Evolutionary conservation across 2,113 vertebrate species (phyloP).

Genomic region (Hippocampus barbouri): DNA sequence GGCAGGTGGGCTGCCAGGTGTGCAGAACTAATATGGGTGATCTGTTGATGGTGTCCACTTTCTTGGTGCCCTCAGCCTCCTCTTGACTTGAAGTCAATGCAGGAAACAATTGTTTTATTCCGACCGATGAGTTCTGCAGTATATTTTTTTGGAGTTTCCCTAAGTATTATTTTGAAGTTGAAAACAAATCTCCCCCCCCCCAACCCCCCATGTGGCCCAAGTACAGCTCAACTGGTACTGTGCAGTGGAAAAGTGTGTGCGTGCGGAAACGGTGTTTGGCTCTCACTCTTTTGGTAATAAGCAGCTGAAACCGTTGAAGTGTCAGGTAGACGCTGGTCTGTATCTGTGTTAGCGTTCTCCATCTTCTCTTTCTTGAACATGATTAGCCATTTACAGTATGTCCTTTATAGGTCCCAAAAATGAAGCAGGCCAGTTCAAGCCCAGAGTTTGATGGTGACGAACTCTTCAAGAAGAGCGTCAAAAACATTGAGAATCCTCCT

Average conservation of each 20-base stretch:
- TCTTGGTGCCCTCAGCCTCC: not conserved
- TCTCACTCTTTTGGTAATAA: not conserved
- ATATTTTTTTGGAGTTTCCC: not conserved
- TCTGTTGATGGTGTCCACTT: not conserved
- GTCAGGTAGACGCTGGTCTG: not conserved
- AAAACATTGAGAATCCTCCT: slow-evolving; percentile 64
- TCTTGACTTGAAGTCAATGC: not conserved
- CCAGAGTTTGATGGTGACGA: slow-evolving; percentile 70
- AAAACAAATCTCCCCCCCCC: too few relatives aligned
- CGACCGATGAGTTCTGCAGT: not conserved
- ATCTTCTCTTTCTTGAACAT: not conserved
- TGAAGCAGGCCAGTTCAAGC: slow-evolving; percentile 36
- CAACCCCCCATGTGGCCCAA: too few relatives aligned
- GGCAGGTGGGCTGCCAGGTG: too few relatives aligned
- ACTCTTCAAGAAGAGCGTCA: slow-evolving; percentile 89
- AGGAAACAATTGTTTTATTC: not conserved
- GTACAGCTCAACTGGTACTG: not conserved
- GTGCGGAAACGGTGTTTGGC: not conserved
- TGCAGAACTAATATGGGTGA: too few relatives aligned
- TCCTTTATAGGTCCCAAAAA: slow-evolving; percentile 37
- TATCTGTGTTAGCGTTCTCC: not conserved
- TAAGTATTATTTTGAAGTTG: not conserved
- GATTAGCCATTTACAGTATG: not conserved
- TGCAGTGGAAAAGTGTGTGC: not conserved
- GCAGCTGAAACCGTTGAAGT: not conserved